Base-by-base conservation (phyloP, 2,888 invertebrate genomes). In the Empis livida region DNA sequence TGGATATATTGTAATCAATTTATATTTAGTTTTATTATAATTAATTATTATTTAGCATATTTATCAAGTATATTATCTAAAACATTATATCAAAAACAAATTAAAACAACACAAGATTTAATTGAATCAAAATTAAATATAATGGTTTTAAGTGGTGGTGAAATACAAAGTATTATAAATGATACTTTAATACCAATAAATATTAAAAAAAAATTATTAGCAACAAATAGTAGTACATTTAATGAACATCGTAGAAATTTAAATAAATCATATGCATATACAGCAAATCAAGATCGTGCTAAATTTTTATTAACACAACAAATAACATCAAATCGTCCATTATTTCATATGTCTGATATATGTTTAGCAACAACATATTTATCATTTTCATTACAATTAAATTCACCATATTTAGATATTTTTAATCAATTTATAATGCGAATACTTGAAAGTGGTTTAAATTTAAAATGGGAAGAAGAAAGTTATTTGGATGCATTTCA, bases 1-100 rank as follows among this genome's bases (percentile, higher is more conserved):
- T 27, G 13, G 3, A 14, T 41, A n/a, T 20, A 14, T n/a, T 10
- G 2, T 8, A 20, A 20, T 20, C 20, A 41, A 41, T 41, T 41
- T 41, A 10, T 41, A 23, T 11, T 8, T 41, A 20, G 41, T 23
- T 41, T 41, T 41, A 41, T 41, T 9, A 27, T 41, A 41, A 10
- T 20, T 11, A 41, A 41, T 41, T 41, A 41, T 41, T 41, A 41
- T 41, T 41, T 41, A 27, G 23, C 41, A 41, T 41, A 27, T 27
- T 41, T 41, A 41, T 41, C 41, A 27, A 23, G 23, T 14, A 20
- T 27, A 17, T 41, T 41, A 15, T 20, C 41, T 6, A 14, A 11
- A 41, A 41, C 41, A 9, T 5, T 27, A 8, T 41, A 27, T 20
- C 5, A 13, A 11, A 20, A 27, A 13, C 20, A 20, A 41, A 41